Base-by-base conservation (phyloP, 2,888 invertebrate genomes). In the Cheiracanthium punctorium region DNA sequence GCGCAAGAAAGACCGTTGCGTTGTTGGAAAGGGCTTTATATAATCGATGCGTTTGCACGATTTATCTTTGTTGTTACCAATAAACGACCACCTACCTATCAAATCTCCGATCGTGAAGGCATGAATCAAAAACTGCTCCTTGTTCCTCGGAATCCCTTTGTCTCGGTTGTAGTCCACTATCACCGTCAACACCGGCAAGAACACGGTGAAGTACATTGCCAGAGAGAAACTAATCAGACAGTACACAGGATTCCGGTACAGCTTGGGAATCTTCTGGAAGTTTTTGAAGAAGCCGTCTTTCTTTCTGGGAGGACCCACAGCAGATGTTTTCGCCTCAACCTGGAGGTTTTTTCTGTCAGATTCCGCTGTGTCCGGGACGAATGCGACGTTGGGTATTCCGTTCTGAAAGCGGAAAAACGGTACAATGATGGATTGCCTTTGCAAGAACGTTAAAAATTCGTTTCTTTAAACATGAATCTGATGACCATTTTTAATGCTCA, bases 101-200 rank as follows among this genome's bases (percentile, higher is more conserved):
- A 84, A 20, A 33, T 84, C 82, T 28, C 82, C 82, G 1, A 77
- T 41, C 0, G 76, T 84, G 5, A 84, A 24, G n/a, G 77, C 43
- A 52, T 84, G 77, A 12, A 84, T 77, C 8, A 84, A 67, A 37
- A 72, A 84, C 29, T 77, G 76, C 17, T 48, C 52, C 1, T 77
- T n/a, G 10, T 28, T 29, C 8, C 20, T 32, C 0, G 37, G 33
- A 20, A 84, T n/a, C 1, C 82, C 80, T 64, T 80, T 80, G 14
- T 86, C 86, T 32, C 69, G 58, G 24, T 65, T 76, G 20, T 75
- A 86, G 37, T 86, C 86, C 8, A 86, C 73, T 1, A 86, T 73
- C 0, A 86, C 80, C 0, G 80, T 80, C 43, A 86, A 4, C 14
- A 86, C 33, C 5, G 86, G 80, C 7, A 79, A 37, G 30, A 71